Evolutionary conservation across 2,797 vertebrate genomes (phyloP).

Genomic region (Centropyge bicolor): DNA sequence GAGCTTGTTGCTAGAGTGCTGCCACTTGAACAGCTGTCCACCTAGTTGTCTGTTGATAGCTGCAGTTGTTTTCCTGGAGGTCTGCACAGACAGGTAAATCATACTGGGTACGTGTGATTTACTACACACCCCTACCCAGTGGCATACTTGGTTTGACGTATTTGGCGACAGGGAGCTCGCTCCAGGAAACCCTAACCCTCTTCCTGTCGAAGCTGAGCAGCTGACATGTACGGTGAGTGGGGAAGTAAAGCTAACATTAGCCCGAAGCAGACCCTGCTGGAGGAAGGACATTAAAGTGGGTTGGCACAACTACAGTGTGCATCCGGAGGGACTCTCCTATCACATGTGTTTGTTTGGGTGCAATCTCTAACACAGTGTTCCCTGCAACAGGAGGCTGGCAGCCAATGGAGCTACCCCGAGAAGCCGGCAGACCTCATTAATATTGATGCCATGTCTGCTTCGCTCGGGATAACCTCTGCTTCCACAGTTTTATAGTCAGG

Average conservation of each 20-base stretch:
- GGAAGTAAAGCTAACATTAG: conserved; percentile 83
- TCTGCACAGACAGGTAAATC: conserved; percentile 63
- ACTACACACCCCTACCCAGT: conserved; percentile 43
- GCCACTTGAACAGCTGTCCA: neutral
- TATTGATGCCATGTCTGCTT: conserved; percentile 67
- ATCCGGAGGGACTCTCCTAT: conserved; percentile 69
- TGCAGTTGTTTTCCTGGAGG: conserved; percentile 16
- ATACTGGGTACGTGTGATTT: conserved; percentile 47
- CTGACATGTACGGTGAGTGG: conserved; percentile 69
- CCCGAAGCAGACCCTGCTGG: conserved; percentile 63
- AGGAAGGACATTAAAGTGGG: conserved; percentile 72
- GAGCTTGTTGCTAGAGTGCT: conserved; percentile 2
- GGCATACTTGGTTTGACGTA: conserved; percentile 61
- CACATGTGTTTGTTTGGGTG: conserved; percentile 86
- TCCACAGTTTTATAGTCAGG: conserved; percentile 39
- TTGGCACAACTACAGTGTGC: conserved; percentile 72
- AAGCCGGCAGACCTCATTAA: conserved; percentile 66
- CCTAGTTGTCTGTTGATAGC: neutral
- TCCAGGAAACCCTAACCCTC: conserved; percentile 81
- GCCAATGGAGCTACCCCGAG: conserved; percentile 54
- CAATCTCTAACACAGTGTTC: conserved; percentile 65
- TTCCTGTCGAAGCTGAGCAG: conserved; percentile 78
- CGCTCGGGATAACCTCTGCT: conserved; percentile 63
- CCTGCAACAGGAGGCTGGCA: conserved; percentile 65
- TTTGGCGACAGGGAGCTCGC: conserved; percentile 82